These are phyloP conservation scores for Rhamphomyia laevipes DNA, from an alignment of 2,888 invertebrate genomes.

Conservation along the genomic window DNA sequence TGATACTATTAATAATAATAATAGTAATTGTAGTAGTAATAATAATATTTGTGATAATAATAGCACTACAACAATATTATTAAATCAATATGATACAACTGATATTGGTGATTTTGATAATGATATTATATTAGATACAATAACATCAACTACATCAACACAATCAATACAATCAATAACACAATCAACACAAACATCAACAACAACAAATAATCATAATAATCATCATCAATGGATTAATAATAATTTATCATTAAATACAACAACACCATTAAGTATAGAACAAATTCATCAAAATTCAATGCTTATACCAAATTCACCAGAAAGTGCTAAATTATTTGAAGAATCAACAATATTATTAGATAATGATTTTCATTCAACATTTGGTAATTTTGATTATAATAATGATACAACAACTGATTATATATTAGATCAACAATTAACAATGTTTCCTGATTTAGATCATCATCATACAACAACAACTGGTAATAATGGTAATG, in stretches of 20 bases:
- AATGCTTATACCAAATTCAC: slow-evolving; percentile 56
- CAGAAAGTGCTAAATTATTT: slow-evolving; percentile 54
- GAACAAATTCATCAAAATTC: slow-evolving; percentile 5
- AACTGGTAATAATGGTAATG: not conserved
- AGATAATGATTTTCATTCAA: not conserved
- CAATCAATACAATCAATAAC: not conserved
- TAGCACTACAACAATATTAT: not conserved
- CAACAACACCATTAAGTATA: slow-evolving; percentile 4
- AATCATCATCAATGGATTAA: slow-evolving; percentile 24
- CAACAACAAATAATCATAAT: slow-evolving; percentile 5
- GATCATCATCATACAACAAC: slow-evolving; percentile 10
- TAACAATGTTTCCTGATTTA: no score
- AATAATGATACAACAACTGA: not conserved
- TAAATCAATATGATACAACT: not conserved
- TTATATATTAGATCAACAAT: no score
- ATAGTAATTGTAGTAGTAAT: not conserved
- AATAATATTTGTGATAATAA: not conserved
- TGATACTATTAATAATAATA: not conserved
- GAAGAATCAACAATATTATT: slow-evolving; percentile 40
- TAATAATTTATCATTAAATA: not conserved
- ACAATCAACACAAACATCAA: slow-evolving; percentile 11
- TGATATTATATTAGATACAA: not conserved
- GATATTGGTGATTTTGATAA: not conserved
- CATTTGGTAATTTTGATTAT: not conserved
- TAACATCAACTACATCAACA: not conserved